These are phyloP conservation scores for Hirudinaria manillensis DNA, from an alignment of 2,888 invertebrate species.

Conservation along the genomic window DNA sequence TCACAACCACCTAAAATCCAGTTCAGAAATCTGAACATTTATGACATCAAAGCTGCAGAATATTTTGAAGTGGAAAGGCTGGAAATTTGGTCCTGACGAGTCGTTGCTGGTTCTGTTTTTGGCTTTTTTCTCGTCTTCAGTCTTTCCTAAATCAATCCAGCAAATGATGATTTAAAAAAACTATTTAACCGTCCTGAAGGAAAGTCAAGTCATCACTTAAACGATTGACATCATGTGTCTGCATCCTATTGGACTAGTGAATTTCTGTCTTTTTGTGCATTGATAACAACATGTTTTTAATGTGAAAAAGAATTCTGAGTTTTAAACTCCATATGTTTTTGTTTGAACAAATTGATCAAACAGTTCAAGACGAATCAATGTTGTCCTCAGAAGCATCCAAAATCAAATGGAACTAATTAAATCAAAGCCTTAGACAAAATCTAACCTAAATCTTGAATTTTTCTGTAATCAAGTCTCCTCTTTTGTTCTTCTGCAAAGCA, in stretches of 20 bases:
- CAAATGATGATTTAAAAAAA: background rate
- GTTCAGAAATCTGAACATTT: background rate
- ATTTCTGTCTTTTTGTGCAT: too few relatives aligned
- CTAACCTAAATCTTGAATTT: conserved; percentile 1
- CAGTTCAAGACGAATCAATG: too few relatives aligned
- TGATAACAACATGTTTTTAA: too few relatives aligned
- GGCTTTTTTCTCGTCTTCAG: background rate
- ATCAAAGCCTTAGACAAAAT: background rate
- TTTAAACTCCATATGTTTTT: too few relatives aligned
- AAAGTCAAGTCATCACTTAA: too few relatives aligned
- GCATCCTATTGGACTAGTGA: too few relatives aligned
- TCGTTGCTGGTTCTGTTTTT: background rate
- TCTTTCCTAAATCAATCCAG: background rate
- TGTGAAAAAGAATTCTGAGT: too few relatives aligned
- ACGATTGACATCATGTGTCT: too few relatives aligned
- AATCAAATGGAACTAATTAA: background rate
- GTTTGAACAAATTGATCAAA: too few relatives aligned
- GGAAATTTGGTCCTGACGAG: background rate
- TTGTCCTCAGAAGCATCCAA: too few relatives aligned
- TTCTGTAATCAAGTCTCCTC: background rate
- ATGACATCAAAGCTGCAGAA: conserved; percentile 14
- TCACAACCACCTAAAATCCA: background rate
- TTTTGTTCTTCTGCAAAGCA: background rate
- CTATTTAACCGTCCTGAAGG: too few relatives aligned
- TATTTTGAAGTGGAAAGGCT: background rate